Conservation (phyloP, 1,140 invertebrate species). For the Aradophagus sp. region DNA sequence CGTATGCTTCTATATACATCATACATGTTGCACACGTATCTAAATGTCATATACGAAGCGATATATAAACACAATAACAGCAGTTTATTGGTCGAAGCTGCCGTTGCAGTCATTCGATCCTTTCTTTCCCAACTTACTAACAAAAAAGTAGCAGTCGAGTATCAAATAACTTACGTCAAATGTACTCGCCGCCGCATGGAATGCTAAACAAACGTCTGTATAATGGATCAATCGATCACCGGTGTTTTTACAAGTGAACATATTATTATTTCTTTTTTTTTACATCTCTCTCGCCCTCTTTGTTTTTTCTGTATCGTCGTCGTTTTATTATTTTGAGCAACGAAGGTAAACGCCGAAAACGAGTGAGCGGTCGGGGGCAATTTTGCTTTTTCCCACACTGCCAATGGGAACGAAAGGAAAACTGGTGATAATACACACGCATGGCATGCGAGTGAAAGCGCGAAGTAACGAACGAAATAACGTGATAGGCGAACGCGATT, state of each 20-base stretch:
- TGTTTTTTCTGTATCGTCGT: too few species aligned
- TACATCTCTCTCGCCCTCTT: background rate
- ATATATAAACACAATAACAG: conserved; percentile 51
- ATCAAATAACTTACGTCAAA: conserved; percentile 53
- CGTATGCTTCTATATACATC: too few species aligned
- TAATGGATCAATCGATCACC: conserved; percentile 53
- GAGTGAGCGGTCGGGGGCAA: conserved; percentile 39
- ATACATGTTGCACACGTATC: too few species aligned
- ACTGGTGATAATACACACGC: conserved; percentile 52
- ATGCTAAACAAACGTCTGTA: conserved; percentile 61
- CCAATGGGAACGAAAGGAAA: conserved; percentile 60
- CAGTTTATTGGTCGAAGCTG: conserved; percentile 49
- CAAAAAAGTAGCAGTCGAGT: conserved; percentile 45
- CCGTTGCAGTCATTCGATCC: conserved; percentile 58
- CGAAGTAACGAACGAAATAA: conserved; percentile 56
- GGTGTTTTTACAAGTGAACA: conserved; percentile 23
- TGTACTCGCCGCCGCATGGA: conserved; percentile 55
- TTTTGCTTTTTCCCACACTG: conserved; percentile 15
- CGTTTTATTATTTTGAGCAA: too few species aligned
- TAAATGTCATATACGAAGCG: too few species aligned
- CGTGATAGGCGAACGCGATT: conserved; percentile 50
- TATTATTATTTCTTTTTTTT: conserved; percentile 2
- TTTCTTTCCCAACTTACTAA: conserved; percentile 59
- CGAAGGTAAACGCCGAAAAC: background rate
- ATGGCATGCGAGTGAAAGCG: conserved; percentile 58